phyloP scores from a whole-genome alignment of 2,888 invertebrate species.

The Penaeus monodon region DNA sequence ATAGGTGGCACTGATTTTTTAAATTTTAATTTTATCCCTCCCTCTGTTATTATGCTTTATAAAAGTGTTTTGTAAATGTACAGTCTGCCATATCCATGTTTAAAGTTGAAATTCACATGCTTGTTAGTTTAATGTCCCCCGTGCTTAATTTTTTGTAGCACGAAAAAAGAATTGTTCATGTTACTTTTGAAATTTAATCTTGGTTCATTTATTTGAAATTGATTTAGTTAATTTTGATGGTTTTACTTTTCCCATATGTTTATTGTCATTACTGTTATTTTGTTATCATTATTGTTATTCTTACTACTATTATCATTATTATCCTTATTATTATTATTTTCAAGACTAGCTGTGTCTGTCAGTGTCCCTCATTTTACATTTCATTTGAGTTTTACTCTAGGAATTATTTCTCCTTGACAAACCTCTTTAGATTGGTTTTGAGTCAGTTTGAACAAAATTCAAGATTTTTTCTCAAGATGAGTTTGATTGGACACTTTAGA shows the following conservation, averaged over 20 bases:
- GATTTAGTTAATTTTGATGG: background rate
- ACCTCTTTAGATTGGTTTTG: too few relatives aligned
- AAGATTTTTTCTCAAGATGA: too few relatives aligned
- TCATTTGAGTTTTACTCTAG: too few relatives aligned
- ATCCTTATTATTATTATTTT: slow-evolving; percentile 65
- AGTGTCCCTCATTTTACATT: too few relatives aligned
- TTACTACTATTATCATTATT: slow-evolving; percentile 16
- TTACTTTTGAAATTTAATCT: slow-evolving; percentile 67
- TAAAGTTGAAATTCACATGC: slow-evolving; percentile 1
- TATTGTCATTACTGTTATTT: background rate
- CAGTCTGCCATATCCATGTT: background rate
- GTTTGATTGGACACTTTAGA: too few relatives aligned
- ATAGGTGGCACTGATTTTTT: background rate
- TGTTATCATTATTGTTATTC: background rate
- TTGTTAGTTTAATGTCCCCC: slow-evolving; percentile 13
- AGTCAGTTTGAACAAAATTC: too few relatives aligned
- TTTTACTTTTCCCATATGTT: background rate
- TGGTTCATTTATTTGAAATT: slow-evolving; percentile 65
- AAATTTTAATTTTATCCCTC: background rate
- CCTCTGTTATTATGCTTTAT: background rate
- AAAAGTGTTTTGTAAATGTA: background rate
- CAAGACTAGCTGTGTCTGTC: slow-evolving; percentile 22
- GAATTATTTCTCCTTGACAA: too few relatives aligned
- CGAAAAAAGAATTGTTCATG: slow-evolving; percentile 65
- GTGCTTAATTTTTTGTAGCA: slow-evolving; percentile 10